Conservation (phyloP, 2,797 vertebrate genomes). For the Notamacropus eugenii region DNA sequence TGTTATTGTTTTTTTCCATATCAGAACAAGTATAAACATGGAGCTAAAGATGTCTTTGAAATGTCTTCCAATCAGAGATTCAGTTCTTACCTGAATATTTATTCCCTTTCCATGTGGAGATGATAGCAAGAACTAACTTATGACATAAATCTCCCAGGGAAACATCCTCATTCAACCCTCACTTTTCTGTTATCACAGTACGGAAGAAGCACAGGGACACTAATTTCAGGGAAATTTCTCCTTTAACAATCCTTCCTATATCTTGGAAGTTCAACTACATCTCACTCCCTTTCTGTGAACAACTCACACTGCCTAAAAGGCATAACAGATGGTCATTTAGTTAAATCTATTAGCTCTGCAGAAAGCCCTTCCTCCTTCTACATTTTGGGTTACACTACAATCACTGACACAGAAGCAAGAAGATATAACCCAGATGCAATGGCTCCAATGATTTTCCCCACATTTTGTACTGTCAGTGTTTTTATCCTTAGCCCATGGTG, state of each 20-base stretch:
- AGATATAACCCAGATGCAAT: background rate
- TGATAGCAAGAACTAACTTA: background rate
- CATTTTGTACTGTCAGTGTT: background rate
- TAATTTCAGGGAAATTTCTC: background rate
- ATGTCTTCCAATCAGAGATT: background rate
- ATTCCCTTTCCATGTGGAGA: background rate
- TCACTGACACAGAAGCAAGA: background rate
- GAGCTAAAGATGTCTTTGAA: background rate
- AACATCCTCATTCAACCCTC: background rate
- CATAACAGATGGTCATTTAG: background rate
- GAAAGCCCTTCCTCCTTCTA: background rate
- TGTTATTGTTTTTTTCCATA: background rate
- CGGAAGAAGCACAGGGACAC: background rate
- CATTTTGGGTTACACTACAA: background rate
- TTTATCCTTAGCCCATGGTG: background rate
- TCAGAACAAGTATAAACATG: background rate
- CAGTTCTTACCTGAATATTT: background rate
- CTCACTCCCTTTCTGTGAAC: background rate
- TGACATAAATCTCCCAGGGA: background rate
- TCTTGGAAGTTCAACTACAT: background rate
- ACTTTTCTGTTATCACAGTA: background rate
- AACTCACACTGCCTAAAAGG: background rate
- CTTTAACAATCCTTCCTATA: background rate
- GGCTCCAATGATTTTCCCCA: background rate
- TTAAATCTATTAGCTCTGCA: background rate